phyloP scores from a whole-genome alignment of 1,140 invertebrate genomes.

The Ooceraea biroi region DNA sequence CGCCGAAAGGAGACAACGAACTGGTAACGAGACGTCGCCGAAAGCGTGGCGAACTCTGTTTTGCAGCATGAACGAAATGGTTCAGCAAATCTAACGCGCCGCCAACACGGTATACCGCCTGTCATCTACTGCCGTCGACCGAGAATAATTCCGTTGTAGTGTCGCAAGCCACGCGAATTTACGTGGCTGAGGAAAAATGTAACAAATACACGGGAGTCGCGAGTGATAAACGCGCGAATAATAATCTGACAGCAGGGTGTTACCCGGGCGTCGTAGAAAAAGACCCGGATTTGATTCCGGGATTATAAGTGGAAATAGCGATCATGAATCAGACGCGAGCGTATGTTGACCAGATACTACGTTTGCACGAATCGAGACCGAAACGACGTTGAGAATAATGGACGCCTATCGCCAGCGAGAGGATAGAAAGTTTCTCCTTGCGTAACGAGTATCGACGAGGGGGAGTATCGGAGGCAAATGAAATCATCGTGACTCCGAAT shows the following conservation, averaged over 20 bases:
- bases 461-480: constrained; percentile 33
- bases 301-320: constrained; percentile 43
- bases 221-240: constrained; percentile 23
- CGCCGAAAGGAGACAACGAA: constrained; percentile 32
- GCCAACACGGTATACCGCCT: constrained; percentile 10
- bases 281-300: constrained; percentile 7
- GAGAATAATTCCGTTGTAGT: constrained; percentile 34
- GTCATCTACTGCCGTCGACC: constrained; percentile 19
- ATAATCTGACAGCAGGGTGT: constrained; percentile 24
- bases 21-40: constrained; percentile 23
- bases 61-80: constrained; percentile 21
- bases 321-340: constrained; percentile 29
- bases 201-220: constrained; percentile 6
- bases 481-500: constrained; percentile 24
- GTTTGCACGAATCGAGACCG: constrained; percentile 24
- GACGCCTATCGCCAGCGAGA: constrained; percentile 9
- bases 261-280: not conserved
- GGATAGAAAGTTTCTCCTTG: constrained; percentile 50
- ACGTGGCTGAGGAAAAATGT: constrained; percentile 24
- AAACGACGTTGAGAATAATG: constrained; percentile 28
- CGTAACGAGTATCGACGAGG: constrained; percentile 38
- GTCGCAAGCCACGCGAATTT: constrained; percentile 41
- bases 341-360: not conserved
- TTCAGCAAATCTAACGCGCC: constrained; percentile 40
- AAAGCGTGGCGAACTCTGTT: constrained; percentile 32